A percentile compares a stretch with the other conserved stretches of the same genome.
Evolutionary conservation across 2,797 vertebrate genomes (phyloP).

Genomic region (Peromyscus melanophrys): DNA sequence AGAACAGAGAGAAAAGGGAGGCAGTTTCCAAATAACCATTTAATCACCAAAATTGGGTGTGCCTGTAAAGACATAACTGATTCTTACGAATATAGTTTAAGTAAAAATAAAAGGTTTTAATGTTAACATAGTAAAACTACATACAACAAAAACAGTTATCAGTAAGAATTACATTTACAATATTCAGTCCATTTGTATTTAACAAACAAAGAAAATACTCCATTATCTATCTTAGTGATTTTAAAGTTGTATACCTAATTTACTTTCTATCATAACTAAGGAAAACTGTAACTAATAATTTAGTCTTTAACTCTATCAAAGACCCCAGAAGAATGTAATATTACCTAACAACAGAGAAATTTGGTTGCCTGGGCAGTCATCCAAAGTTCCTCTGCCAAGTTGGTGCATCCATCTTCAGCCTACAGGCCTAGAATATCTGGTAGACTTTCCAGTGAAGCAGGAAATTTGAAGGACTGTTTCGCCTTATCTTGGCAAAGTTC

Average conservation of each 20-base stretch:
- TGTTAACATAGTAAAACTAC: neutral
- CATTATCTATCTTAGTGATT: neutral
- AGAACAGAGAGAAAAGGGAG: constrained; percentile 13
- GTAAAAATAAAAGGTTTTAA: neutral
- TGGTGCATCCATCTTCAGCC: neutral
- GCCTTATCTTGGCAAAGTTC: neutral
- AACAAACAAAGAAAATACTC: neutral
- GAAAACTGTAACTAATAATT: neutral
- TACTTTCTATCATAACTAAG: neutral
- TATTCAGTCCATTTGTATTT: neutral
- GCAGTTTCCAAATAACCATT: neutral
- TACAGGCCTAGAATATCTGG: neutral
- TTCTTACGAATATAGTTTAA: neutral
- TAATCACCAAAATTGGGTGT: neutral
- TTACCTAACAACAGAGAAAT: neutral
- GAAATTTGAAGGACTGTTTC: neutral
- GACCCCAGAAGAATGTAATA: neutral
- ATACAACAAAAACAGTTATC: neutral
- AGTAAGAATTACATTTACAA: neutral
- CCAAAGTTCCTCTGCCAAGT: neutral
- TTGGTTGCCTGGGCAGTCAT: neutral
- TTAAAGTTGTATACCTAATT: neutral
- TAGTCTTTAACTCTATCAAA: neutral
- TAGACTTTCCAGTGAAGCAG: neutral
- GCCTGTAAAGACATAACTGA: neutral